These are phyloP conservation scores for Boloria selene DNA, from an alignment of 2,888 invertebrate genomes.

Conservation along the genomic window DNA sequence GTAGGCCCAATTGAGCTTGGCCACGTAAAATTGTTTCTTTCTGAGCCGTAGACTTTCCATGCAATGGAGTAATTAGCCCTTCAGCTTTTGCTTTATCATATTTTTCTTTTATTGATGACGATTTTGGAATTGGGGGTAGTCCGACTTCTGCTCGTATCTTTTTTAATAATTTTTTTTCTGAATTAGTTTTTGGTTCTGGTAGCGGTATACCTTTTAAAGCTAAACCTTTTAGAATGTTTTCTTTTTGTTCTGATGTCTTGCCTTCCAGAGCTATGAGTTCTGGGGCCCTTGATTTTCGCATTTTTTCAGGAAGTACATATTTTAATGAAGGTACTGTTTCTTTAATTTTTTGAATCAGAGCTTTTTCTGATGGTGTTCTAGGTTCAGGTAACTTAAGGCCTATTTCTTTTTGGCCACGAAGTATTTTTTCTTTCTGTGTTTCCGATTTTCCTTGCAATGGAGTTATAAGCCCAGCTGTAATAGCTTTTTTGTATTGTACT, in stretches of 20 bases:
- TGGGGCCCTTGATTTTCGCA: slow-evolving; percentile 42
- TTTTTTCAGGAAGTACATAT: slow-evolving; percentile 41
- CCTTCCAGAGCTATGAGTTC: slow-evolving; percentile 43
- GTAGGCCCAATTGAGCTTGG: slow-evolving; percentile 41
- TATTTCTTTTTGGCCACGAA: slow-evolving; percentile 37
- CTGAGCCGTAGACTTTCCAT: slow-evolving; percentile 43
- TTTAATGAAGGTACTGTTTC: slow-evolving; percentile 29
- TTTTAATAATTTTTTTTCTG: slow-evolving; percentile 39
- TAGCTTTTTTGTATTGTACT: slow-evolving; percentile 44
- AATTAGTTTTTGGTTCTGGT: slow-evolving; percentile 28
- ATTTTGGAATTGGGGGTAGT: slow-evolving; percentile 29
- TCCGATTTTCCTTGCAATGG: slow-evolving; percentile 47
- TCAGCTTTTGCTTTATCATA: slow-evolving; percentile 43
- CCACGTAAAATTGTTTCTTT: slow-evolving; percentile 43
- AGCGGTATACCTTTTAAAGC: slow-evolving; percentile 38
- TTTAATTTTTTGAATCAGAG: slow-evolving; percentile 39
- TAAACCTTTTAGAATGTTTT: slow-evolving; percentile 35
- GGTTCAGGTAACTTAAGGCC: slow-evolving; percentile 44
- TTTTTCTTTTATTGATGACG: slow-evolving; percentile 37
- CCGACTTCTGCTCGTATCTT: slow-evolving; percentile 34
- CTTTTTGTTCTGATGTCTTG: slow-evolving; percentile 37
- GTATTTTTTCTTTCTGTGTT: slow-evolving; percentile 43
- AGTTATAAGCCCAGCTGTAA: slow-evolving; percentile 44
- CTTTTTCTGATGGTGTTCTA: slow-evolving; percentile 43
- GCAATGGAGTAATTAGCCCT: slow-evolving; percentile 46